Evolutionary conservation across 2,797 vertebrate species (phyloP).

Genomic region (Echiichthys vipera): DNA sequence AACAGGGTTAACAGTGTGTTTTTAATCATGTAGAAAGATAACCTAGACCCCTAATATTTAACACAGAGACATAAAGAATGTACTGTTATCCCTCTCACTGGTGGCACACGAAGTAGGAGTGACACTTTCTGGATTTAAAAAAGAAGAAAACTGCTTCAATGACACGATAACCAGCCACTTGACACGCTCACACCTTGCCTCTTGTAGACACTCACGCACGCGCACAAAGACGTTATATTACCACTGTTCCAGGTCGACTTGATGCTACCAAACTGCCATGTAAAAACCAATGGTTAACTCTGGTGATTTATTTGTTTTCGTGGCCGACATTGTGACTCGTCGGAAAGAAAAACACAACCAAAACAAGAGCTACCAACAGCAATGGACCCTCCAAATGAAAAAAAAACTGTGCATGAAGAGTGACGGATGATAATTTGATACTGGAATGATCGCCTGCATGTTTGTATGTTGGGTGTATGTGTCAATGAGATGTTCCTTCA

Average conservation of each 20-base stretch:
- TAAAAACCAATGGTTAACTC: constrained; percentile 36
- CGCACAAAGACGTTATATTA: constrained; percentile 36
- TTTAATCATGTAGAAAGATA: constrained; percentile 22
- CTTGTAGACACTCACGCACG: constrained; percentile 56
- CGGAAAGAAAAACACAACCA: constrained; percentile 27
- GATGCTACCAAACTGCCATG: constrained; percentile 74
- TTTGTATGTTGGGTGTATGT: constrained; percentile 51
- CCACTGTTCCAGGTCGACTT: constrained; percentile 45
- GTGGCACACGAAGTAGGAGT: constrained; percentile 19
- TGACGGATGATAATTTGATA: constrained; percentile 51
- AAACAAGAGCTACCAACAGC: constrained; percentile 33
- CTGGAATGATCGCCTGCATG: constrained; percentile 59
- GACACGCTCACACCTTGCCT: constrained; percentile 55
- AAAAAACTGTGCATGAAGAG: constrained; percentile 59
- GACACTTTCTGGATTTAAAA: constrained; percentile 23
- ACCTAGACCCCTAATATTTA: constrained; percentile 58
- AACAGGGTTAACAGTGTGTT: constrained; percentile 30
- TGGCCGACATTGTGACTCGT: constrained; percentile 3
- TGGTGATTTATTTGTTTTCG: constrained; percentile 8
- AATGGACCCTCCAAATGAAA: neutral
- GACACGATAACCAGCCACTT: constrained; percentile 61
- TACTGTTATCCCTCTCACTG: constrained; percentile 52
- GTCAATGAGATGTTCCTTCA: constrained; percentile 50
- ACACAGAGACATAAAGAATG: constrained; percentile 73
- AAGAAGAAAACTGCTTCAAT: constrained; percentile 17